Percentiles rank a stretch among this genome's conserved stretches.
phyloP scores from a whole-genome alignment of 1,140 invertebrate species.

The Zeugodacus cucurbitae region DNA sequence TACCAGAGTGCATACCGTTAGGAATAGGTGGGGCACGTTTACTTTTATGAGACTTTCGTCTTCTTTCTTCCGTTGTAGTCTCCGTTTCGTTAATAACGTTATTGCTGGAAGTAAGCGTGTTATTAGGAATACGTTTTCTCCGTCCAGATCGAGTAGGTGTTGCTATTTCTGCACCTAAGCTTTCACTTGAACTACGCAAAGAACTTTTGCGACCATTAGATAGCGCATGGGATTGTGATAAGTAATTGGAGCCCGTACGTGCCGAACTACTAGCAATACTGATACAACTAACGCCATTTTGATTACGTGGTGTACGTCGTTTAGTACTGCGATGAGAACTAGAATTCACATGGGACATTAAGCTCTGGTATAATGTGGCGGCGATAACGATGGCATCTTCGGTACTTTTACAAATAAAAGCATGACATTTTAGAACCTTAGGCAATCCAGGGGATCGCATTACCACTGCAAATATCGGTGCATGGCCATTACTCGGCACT shows the following conservation, averaged over 20 bases:
- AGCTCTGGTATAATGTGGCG: constrained; percentile 86
- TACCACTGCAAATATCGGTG: constrained; percentile 90
- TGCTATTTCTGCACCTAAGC: constrained; percentile 47
- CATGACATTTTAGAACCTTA: constrained; percentile 87
- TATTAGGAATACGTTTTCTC: constrained; percentile 71
- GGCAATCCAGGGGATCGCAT: constrained; percentile 84
- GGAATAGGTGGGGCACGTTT: constrained; percentile 63
- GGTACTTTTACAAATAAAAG: constrained; percentile 86
- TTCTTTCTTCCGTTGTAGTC: constrained; percentile 63
- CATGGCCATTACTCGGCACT: constrained; percentile 70
- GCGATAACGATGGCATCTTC: constrained; percentile 92
- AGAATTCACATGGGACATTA: constrained; percentile 79
- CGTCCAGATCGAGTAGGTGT: constrained; percentile 69
- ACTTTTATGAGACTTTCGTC: constrained; percentile 61
- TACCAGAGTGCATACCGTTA: constrained; percentile 37
- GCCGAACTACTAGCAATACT: constrained; percentile 73
- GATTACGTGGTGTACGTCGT: constrained; percentile 71
- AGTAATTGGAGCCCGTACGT: constrained; percentile 64
- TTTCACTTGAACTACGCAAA: constrained; percentile 55
- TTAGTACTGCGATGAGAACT: constrained; percentile 61
- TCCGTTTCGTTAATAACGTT: constrained; percentile 67
- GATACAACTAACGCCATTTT: constrained; percentile 77
- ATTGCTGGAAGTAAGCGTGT: constrained; percentile 71
- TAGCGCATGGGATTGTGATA: constrained; percentile 55
- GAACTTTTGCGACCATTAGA: constrained; percentile 56